Conservation (phyloP, 2,797 vertebrate genomes). For the Neosalanx taihuensis region DNA sequence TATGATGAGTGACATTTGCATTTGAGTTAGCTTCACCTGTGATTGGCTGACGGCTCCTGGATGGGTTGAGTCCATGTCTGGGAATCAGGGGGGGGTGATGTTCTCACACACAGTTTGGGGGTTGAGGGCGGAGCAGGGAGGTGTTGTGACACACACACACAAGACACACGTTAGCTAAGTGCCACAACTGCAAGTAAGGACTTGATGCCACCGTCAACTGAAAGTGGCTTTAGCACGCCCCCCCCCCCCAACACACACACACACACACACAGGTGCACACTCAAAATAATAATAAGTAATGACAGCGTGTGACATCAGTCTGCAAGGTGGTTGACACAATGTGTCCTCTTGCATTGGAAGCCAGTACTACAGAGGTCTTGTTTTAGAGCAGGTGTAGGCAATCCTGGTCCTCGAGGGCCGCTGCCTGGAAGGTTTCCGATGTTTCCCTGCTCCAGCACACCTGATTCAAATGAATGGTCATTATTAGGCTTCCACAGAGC, state of each 20-base stretch:
- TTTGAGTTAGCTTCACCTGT: slow-evolving; percentile 6
- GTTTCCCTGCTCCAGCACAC: too few species aligned
- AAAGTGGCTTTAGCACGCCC: slow-evolving; percentile 3
- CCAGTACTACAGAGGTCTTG: too few species aligned
- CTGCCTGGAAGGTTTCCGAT: too few species aligned
- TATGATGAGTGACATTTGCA: slow-evolving; percentile 30
- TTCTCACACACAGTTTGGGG: slow-evolving; percentile 72
- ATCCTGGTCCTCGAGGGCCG: too few species aligned
- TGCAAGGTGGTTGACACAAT: slow-evolving; percentile 1
- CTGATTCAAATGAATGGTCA: too few species aligned
- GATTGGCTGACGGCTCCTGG: slow-evolving; percentile 49
- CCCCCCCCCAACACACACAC: not conserved
- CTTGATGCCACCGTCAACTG: slow-evolving; percentile 44
- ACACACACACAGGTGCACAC: not conserved
- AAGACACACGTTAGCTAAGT: slow-evolving; percentile 44
- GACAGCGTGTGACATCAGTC: not conserved
- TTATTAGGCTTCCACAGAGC: too few species aligned
- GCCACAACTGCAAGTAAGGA: slow-evolving; percentile 58
- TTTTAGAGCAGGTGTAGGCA: too few species aligned
- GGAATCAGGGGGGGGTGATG: slow-evolving; percentile 72
- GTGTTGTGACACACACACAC: slow-evolving; percentile 58
- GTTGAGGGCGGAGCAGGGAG: slow-evolving; percentile 19
- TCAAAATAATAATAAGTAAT: not conserved
- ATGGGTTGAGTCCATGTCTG: slow-evolving; percentile 65
- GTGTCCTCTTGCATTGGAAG: not conserved